Conservation (phyloP, 1,140 invertebrate genomes). For the Hyphantria cunea region DNA sequence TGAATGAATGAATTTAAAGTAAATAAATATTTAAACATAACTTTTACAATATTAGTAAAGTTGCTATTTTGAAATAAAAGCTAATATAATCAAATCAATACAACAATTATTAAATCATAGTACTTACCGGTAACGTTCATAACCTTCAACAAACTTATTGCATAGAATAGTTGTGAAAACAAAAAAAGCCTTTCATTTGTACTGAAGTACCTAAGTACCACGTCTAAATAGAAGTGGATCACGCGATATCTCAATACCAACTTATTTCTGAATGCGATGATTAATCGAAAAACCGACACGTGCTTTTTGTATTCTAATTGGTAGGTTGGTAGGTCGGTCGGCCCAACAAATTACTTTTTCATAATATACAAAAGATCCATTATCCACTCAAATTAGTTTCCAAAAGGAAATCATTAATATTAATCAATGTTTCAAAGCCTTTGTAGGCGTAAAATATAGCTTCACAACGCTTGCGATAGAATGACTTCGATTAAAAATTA, state of each 20-base stretch:
- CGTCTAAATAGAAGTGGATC: slow-evolving; percentile 23
- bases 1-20: no score
- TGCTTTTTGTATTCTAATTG: slow-evolving; percentile 58
- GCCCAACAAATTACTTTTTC: slow-evolving; percentile 64
- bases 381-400: slow-evolving; percentile 66
- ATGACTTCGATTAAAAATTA: slow-evolving; percentile 21
- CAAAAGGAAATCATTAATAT: slow-evolving; percentile 59
- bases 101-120: background rate
- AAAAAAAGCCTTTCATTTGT: slow-evolving; percentile 1
- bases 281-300: slow-evolving; percentile 45
- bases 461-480: slow-evolving; percentile 12
- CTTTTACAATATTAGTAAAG: no score
- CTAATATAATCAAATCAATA: no score
- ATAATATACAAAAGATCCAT: slow-evolving; percentile 66
- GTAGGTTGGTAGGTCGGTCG: slow-evolving; percentile 42
- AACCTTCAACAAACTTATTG: background rate
- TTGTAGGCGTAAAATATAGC: slow-evolving; percentile 32
- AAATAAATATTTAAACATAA: no score
- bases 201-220: slow-evolving; percentile 3
- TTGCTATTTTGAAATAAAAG: no score
- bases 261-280: slow-evolving; percentile 45
- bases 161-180: background rate
- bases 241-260: slow-evolving; percentile 38
- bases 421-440: slow-evolving; percentile 54
- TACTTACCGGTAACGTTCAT: background rate